These are phyloP conservation scores for Mamestra configurata DNA, from an alignment of 1,140 invertebrate genomes.

Conservation along the genomic window DNA sequence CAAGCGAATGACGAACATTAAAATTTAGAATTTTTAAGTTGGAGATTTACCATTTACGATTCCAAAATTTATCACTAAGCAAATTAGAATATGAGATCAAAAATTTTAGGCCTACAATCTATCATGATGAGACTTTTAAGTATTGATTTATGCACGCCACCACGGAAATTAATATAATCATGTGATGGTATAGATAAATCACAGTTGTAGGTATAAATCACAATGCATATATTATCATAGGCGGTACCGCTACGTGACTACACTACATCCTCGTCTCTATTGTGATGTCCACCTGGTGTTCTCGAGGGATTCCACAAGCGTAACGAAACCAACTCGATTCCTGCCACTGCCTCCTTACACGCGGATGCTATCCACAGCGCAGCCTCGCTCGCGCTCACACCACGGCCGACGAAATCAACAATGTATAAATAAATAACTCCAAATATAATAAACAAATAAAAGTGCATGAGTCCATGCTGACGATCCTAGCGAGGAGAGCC, in stretches of 20 bases:
- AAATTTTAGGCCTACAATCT: constrained; percentile 87
- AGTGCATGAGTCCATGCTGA: constrained; percentile 77
- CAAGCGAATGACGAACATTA: constrained; percentile 76
- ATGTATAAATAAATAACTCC: constrained; percentile 74
- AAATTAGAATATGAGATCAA: constrained; percentile 88
- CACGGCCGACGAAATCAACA: constrained; percentile 69
- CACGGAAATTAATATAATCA: constrained; percentile 73
- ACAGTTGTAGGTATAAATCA: constrained; percentile 84
- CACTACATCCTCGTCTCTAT: constrained; percentile 59
- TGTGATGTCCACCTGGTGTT: constrained; percentile 64
- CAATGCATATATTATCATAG: constrained; percentile 79
- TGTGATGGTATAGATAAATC: constrained; percentile 85
- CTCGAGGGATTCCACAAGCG: constrained; percentile 71
- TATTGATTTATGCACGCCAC: constrained; percentile 85
- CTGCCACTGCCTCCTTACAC: constrained; percentile 38
- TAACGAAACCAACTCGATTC: constrained; percentile 55
- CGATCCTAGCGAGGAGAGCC: constrained; percentile 58
- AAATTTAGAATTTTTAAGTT: constrained; percentile 85
- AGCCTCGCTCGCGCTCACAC: constrained; percentile 50
- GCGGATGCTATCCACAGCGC: constrained; percentile 15
- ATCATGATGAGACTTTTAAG: constrained; percentile 83
- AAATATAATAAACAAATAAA: constrained; percentile 70
- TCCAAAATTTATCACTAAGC: constrained; percentile 85
- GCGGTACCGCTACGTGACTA: constrained; percentile 84
- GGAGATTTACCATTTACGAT: constrained; percentile 79